Conservation (phyloP, 2,888 invertebrate genomes). For the Galeopsomyia nigrocyanea region DNA sequence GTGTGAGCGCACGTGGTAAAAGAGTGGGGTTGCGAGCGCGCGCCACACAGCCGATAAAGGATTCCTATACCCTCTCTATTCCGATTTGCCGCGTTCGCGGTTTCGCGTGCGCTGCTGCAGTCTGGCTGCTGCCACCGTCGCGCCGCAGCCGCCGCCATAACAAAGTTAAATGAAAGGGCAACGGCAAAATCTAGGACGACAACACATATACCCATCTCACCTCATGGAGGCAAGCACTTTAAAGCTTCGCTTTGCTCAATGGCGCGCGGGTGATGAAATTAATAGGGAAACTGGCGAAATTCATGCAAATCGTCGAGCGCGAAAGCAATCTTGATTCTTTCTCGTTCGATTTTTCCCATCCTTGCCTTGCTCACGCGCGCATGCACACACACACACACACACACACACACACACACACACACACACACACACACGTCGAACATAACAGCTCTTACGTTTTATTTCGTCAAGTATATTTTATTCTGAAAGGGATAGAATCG, state of each 20-base stretch:
- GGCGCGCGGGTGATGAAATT: conserved; percentile 46
- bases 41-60: conserved; percentile 44
- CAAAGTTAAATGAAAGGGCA: conserved; percentile 50
- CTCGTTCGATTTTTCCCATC: conserved; percentile 1
- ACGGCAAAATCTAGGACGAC: conserved; percentile 48
- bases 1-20: conserved; percentile 2
- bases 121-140: background rate
- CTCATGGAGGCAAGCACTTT: conserved; percentile 30
- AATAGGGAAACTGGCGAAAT: conserved; percentile 50
- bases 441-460: conserved; percentile 23
- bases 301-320: conserved; percentile 46
- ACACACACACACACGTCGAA: background rate
- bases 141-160: conserved; percentile 30
- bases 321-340: conserved; percentile 46
- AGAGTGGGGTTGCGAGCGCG: conserved; percentile 44
- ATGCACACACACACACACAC: too few relatives aligned
- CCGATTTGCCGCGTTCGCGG: conserved; percentile 34
- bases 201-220: conserved; percentile 33
- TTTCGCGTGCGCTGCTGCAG: conserved; percentile 7
- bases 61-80: conserved; percentile 45
- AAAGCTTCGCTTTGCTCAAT: conserved; percentile 45
- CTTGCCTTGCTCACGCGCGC: too few relatives aligned
- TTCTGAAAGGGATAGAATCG: background rate
- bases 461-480: conserved; percentile 23
- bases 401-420: too few relatives aligned